These are phyloP conservation scores for Hydrolagus colliei DNA, from an alignment of 2,797 vertebrate genomes.

Conservation along the genomic window DNA sequence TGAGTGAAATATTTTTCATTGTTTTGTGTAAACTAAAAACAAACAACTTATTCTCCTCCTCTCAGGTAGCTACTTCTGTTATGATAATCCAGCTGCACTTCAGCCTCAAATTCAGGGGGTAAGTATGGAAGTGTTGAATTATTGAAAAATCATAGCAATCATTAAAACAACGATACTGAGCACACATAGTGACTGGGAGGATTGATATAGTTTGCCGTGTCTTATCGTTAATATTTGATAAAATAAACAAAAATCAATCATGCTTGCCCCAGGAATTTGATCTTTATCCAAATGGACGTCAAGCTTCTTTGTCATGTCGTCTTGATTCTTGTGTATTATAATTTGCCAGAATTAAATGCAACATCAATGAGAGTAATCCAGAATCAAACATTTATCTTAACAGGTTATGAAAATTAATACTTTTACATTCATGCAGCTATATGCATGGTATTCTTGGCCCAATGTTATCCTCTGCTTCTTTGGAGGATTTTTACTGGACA, in stretches of 20 bases:
- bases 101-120: constrained; percentile 75
- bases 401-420: constrained; percentile 88
- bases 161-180: background rate
- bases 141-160: background rate
- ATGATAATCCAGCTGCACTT: constrained; percentile 84
- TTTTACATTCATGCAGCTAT: constrained; percentile 81
- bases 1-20: no score
- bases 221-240: background rate
- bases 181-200: background rate
- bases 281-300: background rate
- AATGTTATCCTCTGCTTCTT: constrained; percentile 95
- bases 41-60: constrained; percentile 31
- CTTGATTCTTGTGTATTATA: background rate
- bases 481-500: constrained; percentile 86
- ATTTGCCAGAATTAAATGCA: background rate
- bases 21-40: background rate
- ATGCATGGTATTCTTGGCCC: constrained; percentile 97
- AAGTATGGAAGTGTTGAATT: constrained; percentile 39
- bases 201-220: background rate
- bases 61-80: constrained; percentile 93
- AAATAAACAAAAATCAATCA: no score
- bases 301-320: background rate
- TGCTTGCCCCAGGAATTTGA: background rate
- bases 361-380: background rate
- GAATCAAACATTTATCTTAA: accelerated